Evolutionary conservation across 2,797 vertebrate species (phyloP).

Genomic region (Hydrocynus forskahlii): DNA sequence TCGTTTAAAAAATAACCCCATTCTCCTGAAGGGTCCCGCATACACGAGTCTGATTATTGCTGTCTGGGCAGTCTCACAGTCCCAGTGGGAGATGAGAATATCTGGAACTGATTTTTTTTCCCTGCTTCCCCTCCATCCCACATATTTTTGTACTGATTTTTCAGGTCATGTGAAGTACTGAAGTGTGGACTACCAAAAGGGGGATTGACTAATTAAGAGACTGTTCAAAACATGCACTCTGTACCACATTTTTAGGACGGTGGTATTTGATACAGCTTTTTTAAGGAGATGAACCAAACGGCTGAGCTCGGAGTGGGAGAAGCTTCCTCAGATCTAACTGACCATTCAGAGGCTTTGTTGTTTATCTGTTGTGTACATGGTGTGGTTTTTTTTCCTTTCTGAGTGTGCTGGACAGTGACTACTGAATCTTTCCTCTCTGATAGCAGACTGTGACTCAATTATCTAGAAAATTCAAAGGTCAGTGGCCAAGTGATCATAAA

Average conservation of each 20-base stretch:
- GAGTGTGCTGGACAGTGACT: not conserved
- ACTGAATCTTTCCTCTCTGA: not conserved
- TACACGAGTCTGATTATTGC: no score
- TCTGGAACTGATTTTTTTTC: no score
- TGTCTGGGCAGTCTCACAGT: no score
- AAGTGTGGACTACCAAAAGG: not conserved
- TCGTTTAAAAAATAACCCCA: no score
- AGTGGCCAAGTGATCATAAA: slow-evolving; percentile 11
- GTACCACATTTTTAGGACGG: not conserved
- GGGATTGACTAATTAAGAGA: not conserved
- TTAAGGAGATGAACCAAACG: not conserved
- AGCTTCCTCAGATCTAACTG: not conserved
- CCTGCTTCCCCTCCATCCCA: no score
- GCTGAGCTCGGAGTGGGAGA: not conserved
- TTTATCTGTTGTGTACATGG: not conserved
- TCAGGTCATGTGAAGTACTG: not conserved
- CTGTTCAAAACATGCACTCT: not conserved
- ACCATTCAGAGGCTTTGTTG: no score
- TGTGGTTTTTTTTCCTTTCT: not conserved
- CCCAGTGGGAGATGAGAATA: no score
- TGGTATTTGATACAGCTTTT: not conserved
- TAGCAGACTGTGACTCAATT: slow-evolving; percentile 1
- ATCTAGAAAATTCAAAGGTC: slow-evolving; percentile 13
- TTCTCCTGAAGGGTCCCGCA: no score
- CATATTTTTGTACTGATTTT: no score